Conservation (phyloP, 2,113 vertebrate species). For the Oryzias woworae region DNA sequence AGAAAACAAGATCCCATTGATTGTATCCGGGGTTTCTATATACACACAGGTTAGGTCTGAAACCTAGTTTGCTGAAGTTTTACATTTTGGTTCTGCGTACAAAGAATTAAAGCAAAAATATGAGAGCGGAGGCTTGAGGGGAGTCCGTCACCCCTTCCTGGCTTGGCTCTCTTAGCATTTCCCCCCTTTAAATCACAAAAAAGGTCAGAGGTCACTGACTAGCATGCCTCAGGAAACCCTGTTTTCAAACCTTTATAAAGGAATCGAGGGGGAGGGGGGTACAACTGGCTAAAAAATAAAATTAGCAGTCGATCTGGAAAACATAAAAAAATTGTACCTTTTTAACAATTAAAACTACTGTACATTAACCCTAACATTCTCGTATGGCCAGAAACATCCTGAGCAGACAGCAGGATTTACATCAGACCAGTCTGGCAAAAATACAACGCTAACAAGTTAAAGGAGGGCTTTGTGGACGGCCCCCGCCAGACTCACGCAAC, state of each 20-base stretch:
- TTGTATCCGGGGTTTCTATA: slow-evolving; percentile 75
- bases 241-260: slow-evolving; percentile 75
- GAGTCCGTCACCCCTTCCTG: slow-evolving; percentile 55
- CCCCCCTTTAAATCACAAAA: slow-evolving; percentile 64
- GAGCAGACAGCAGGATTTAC: slow-evolving; percentile 38
- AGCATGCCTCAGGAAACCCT: slow-evolving; percentile 77
- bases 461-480: slow-evolving; percentile 38
- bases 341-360: slow-evolving; percentile 71
- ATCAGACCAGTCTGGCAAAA: slow-evolving; percentile 39
- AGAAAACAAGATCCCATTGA: slow-evolving; percentile 75
- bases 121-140: slow-evolving; percentile 59
- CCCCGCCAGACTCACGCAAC: slow-evolving; percentile 36
- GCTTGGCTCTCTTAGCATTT: slow-evolving; percentile 53
- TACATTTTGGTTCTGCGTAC: slow-evolving; percentile 82
- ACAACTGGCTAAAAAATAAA: slow-evolving; percentile 45
- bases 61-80: slow-evolving; percentile 66
- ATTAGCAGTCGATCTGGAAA: slow-evolving; percentile 67
- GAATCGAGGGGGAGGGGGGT: slow-evolving; percentile 54
- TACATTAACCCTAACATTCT: slow-evolving; percentile 70
- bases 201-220: slow-evolving; percentile 74
- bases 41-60: slow-evolving; percentile 74
- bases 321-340: slow-evolving; percentile 68
- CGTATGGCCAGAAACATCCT: slow-evolving; percentile 49
- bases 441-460: slow-evolving; percentile 53
- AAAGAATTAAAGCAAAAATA: slow-evolving; percentile 76